Percentiles rank a stretch among this genome's conserved stretches.
phyloP scores from a whole-genome alignment of 2,113 vertebrate genomes.

The Nannobrachium achirus region DNA sequence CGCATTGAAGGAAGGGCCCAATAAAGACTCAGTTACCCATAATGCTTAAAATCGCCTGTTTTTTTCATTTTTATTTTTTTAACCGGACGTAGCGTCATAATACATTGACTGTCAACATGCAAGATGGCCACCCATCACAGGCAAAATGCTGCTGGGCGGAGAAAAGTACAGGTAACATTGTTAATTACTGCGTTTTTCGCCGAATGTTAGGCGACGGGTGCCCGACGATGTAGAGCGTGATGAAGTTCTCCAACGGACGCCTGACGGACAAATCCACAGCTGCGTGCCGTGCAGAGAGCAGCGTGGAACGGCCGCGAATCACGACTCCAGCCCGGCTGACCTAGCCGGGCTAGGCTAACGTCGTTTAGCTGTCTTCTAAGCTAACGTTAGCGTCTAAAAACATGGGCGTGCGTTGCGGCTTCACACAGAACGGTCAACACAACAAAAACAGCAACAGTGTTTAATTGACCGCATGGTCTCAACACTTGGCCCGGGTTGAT shows the following conservation, averaged over 20 bases:
- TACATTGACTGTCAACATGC: constrained; percentile 93
- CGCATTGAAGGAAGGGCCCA: not conserved
- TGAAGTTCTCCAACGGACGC: not conserved
- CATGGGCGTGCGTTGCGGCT: no score
- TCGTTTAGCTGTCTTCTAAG: not conserved
- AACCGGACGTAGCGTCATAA: constrained; percentile 85
- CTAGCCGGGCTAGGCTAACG: constrained; percentile 57
- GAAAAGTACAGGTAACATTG: constrained; percentile 93
- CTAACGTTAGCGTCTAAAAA: not conserved
- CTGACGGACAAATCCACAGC: not conserved
- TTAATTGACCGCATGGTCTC: no score
- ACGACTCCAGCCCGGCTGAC: constrained; percentile 67
- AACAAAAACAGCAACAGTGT: no score
- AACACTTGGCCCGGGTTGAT: no score
- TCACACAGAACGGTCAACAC: no score
- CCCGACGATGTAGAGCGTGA: not conserved
- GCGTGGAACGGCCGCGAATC: constrained; percentile 28
- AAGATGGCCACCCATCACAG: constrained; percentile 99
- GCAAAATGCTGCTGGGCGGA: constrained; percentile 97
- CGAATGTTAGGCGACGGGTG: not conserved
- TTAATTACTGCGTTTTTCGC: not conserved
- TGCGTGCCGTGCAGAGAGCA: not conserved
- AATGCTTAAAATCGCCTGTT: constrained; percentile 43
- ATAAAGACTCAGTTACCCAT: constrained; percentile 64
- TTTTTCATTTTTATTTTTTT: constrained; percentile 22